These are phyloP conservation scores for Xenopus petersii DNA, from an alignment of 2,797 vertebrate genomes.

Conservation along the genomic window DNA sequence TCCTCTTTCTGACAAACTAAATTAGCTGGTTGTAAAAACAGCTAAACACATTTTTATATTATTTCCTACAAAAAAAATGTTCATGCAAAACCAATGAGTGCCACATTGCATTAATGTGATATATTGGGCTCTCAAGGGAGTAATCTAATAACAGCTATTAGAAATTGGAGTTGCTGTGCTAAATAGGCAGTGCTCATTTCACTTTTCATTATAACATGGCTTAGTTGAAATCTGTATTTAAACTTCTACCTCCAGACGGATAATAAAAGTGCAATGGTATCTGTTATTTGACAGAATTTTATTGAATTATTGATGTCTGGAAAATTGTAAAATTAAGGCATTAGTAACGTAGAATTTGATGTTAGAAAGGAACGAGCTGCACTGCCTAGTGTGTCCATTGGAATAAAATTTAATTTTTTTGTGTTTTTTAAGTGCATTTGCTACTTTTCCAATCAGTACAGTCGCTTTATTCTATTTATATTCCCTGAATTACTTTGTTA, in stretches of 20 bases:
- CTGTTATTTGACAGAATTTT: neutral
- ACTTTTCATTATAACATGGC: neutral
- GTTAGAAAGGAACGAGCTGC: neutral
- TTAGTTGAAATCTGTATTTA: neutral
- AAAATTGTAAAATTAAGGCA: neutral
- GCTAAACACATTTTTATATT: constrained; percentile 19
- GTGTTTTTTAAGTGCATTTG: no score
- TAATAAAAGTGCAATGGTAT: neutral
- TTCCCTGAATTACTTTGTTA: no score
- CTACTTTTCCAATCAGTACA: no score
- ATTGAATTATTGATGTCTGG: neutral
- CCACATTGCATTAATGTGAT: neutral
- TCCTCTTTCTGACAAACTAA: constrained; percentile 39
- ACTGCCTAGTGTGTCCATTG: no score
- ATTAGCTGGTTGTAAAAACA: constrained; percentile 33
- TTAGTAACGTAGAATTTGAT: neutral
- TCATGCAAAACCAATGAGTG: neutral
- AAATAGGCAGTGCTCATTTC: neutral
- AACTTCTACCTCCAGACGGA: neutral
- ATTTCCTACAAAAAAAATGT: constrained; percentile 24
- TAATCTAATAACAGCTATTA: neutral
- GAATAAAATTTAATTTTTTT: no score
- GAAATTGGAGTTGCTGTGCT: neutral
- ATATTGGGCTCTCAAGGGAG: neutral
- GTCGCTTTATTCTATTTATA: no score